Conservation (phyloP, 2,888 invertebrate species). For the Phortica magna region DNA sequence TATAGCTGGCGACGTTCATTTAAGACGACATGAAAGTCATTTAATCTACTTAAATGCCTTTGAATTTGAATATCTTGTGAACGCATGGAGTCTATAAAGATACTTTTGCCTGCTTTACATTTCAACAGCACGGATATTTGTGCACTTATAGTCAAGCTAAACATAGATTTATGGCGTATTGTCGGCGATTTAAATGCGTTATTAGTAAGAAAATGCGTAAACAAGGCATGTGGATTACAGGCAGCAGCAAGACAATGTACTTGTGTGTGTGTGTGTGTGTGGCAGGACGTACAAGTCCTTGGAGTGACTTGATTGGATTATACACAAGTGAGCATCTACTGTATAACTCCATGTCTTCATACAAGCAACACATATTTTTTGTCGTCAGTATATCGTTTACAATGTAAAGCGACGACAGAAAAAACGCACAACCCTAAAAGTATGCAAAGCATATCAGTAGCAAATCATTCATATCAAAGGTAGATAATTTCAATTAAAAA, state of each 20-base stretch:
- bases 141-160: slow-evolving; percentile 55
- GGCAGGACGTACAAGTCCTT: background rate
- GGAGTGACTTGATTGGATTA: slow-evolving; percentile 16
- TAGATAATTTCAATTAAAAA: slow-evolving; percentile 71
- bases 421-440: slow-evolving; percentile 56
- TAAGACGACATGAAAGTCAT: slow-evolving; percentile 66
- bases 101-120: background rate
- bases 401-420: slow-evolving; percentile 63
- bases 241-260: background rate
- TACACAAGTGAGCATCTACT: background rate
- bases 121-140: background rate
- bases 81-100: background rate
- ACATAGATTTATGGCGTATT: slow-evolving; percentile 70
- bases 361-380: background rate
- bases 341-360: slow-evolving; percentile 33
- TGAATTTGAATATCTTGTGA: slow-evolving; percentile 54
- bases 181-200: slow-evolving; percentile 62
- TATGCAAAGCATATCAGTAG: slow-evolving; percentile 47
- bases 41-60: slow-evolving; percentile 73
- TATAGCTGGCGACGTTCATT: slow-evolving; percentile 66
- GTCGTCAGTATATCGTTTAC: no score
- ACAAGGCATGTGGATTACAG: slow-evolving; percentile 47
- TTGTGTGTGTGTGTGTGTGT: background rate
- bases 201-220: slow-evolving; percentile 65
- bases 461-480: slow-evolving; percentile 25